These are phyloP conservation scores for Matsumyia berberina DNA, from an alignment of 2,888 invertebrate species.

Conservation along the genomic window DNA sequence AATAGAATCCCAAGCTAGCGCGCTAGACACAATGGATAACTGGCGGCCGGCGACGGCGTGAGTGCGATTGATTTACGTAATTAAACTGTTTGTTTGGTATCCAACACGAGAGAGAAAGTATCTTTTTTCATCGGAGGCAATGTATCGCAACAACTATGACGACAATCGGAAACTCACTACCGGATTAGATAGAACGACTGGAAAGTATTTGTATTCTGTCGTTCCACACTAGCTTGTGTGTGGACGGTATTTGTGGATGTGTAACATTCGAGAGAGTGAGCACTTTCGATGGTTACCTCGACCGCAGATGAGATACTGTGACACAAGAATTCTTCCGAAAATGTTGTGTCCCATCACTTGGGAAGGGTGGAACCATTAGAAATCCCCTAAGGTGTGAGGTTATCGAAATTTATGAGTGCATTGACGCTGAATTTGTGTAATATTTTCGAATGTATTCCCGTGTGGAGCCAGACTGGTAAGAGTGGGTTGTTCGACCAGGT, in stretches of 20 bases:
- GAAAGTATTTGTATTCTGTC: background rate
- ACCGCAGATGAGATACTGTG: background rate
- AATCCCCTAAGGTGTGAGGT: constrained; percentile 32
- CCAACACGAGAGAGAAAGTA: constrained; percentile 42
- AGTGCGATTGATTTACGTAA: constrained; percentile 67
- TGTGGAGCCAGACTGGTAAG: constrained; percentile 6
- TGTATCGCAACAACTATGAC: constrained; percentile 69
- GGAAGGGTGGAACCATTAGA: constrained; percentile 22
- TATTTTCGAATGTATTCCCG: background rate
- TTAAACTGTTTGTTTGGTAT: constrained; percentile 65
- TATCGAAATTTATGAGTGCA: constrained; percentile 53
- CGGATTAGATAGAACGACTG: constrained; percentile 28
- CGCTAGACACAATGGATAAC: constrained; percentile 65
- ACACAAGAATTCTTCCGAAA: constrained; percentile 17
- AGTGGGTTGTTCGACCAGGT: constrained; percentile 42
- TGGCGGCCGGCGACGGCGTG: constrained; percentile 25
- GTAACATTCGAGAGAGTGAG: constrained; percentile 25
- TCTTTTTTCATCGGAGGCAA: constrained; percentile 9
- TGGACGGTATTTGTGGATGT: constrained; percentile 6
- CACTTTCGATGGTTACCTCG: constrained; percentile 9
- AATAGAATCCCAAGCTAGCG: constrained; percentile 55
- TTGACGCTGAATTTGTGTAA: background rate
- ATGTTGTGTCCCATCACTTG: constrained; percentile 31
- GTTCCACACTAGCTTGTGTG: background rate
- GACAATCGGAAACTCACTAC: constrained; percentile 53